Evolutionary conservation across 2,888 invertebrate species (phyloP).

Genomic region (Deilephila elpenor): DNA sequence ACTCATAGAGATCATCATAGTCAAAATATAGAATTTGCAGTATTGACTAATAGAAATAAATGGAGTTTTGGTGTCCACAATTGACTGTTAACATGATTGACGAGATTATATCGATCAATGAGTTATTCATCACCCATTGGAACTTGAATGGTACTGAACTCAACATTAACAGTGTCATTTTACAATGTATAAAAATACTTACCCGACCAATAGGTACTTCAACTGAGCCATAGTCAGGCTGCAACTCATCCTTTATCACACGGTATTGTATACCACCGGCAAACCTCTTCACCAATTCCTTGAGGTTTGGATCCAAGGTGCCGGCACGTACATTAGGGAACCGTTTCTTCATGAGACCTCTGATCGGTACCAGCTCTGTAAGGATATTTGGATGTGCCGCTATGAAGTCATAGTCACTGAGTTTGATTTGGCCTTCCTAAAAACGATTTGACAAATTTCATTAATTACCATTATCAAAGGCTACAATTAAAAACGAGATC

Average conservation of each 20-base stretch:
- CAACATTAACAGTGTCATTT: no score
- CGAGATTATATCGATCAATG: no score
- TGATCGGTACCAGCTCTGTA: conserved; percentile 89
- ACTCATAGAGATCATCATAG: no score
- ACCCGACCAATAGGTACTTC: conserved; percentile 89
- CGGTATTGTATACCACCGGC: conserved; percentile 89
- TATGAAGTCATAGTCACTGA: conserved; percentile 89
- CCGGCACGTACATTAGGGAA: conserved; percentile 89
- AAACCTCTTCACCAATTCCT: conserved; percentile 86
- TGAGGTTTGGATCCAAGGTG: conserved; percentile 88
- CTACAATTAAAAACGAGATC: no score
- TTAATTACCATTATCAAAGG: background rate
- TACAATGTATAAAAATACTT: conserved; percentile 45
- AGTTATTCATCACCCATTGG: no score
- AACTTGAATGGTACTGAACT: no score
- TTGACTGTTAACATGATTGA: no score
- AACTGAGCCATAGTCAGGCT: conserved; percentile 89
- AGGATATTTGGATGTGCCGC: conserved; percentile 92
- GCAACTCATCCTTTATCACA: conserved; percentile 87
- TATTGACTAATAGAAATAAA: no score
- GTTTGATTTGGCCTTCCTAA: conserved; percentile 87
- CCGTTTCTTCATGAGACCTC: conserved; percentile 90
- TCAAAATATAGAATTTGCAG: no score
- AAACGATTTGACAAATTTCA: conserved; percentile 6
- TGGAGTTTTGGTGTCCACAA: no score